Base-by-base conservation (phyloP, 1,140 invertebrate genomes). In the Drepana arcuata region DNA sequence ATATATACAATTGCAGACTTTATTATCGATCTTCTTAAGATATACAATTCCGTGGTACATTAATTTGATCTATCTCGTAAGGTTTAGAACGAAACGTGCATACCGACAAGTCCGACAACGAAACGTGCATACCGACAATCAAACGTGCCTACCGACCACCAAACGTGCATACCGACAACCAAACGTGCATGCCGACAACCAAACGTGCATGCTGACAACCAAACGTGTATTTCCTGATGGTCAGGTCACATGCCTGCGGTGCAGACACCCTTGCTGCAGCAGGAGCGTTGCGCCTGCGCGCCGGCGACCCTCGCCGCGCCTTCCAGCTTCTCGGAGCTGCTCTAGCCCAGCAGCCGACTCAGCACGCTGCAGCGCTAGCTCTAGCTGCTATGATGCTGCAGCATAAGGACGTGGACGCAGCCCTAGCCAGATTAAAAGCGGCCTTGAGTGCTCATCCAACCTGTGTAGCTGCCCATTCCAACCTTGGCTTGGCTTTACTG, bases 381-480 rank as follows among this genome's bases (percentile, higher is more conserved):
- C 36, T 82, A 1, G 78, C 74, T 0, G 78, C 78, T 10, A 79
- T 82, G 74, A 65, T 82, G 69, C 41, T 79, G 14, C 68, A 78
- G 32, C 74, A 82, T 24, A 66, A 46, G 36, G 77, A 82, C 25
- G 18, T 65, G 1, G 71, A 77, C 14, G 74, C 77, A 1, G 63
- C 60, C 0, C 38, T 82, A 6, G 63, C 72, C 2, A 63, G 77
- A 13, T 50, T 82, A 1, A 79, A 72, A 45, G 62, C 62, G 2
- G 77, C 77, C 1, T 35, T 81, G 9, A 29, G 60, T 0, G 74
- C 69, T 0, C 77, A 81, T 30, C 70, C 74, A 0, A 60, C 56
- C 0, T 81, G 77, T 30, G 74, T 81, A 0, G 77, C 77, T 1
- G 74, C 72, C 1, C 72, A 81, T 12, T 47, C 63, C 0, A 70